phyloP scores from a whole-genome alignment of 2,888 invertebrate genomes.

The Pyrrhia umbra region DNA sequence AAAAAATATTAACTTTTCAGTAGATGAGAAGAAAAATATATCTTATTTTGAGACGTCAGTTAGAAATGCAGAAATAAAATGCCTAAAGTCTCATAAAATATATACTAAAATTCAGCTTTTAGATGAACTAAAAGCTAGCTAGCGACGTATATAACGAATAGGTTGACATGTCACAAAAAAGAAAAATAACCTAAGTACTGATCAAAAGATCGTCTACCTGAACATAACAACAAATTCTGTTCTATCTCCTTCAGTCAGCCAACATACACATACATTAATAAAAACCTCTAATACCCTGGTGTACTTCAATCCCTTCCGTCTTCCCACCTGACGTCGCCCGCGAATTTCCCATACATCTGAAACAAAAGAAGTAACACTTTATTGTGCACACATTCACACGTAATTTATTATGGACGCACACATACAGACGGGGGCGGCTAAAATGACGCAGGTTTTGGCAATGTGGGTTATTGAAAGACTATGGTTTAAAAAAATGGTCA shows the following conservation, averaged over 20 bases:
- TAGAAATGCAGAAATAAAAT: slow-evolving; percentile 18
- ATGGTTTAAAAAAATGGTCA: too few species aligned
- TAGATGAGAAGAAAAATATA: not conserved
- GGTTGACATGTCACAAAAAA: not conserved
- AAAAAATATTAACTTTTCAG: not conserved
- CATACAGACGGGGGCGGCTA: slow-evolving; percentile 33
- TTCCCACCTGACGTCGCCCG: slow-evolving; percentile 45
- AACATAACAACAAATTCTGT: not conserved
- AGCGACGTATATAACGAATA: not conserved
- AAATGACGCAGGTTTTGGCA: slow-evolving; percentile 54
- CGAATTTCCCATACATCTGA: slow-evolving; percentile 58
- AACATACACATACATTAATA: slow-evolving; percentile 1
- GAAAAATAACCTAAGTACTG: not conserved
- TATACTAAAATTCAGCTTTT: not conserved
- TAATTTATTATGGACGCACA: slow-evolving; percentile 25
- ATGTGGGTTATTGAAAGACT: not conserved
- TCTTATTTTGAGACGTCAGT: slow-evolving; percentile 3
- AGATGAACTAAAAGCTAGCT: not conserved
- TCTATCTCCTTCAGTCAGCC: not conserved
- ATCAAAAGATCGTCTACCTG: not conserved
- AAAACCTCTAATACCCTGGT: slow-evolving; percentile 2
- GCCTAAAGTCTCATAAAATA: not conserved
- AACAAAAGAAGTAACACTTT: slow-evolving; percentile 57
- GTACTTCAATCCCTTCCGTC: slow-evolving; percentile 20
- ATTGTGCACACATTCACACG: slow-evolving; percentile 47